phyloP scores from a whole-genome alignment of 2,888 invertebrate species.

The Bhutanitis thaidina region DNA sequence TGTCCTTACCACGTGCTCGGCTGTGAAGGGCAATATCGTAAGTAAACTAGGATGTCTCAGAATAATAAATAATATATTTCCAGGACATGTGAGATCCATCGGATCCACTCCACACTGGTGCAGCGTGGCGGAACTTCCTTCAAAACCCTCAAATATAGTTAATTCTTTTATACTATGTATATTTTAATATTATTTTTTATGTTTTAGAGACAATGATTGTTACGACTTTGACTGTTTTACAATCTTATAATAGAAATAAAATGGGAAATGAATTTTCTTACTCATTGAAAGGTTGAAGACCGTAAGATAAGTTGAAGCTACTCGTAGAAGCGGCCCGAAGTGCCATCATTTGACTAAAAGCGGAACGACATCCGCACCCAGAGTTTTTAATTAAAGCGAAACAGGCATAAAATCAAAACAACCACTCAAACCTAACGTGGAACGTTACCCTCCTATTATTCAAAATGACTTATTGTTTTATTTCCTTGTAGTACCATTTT shows the following conservation, averaged over 20 bases:
- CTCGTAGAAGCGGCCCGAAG: constrained; percentile 14
- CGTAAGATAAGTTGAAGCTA: neutral
- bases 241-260: neutral
- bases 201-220: too few relatives aligned
- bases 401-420: constrained; percentile 47
- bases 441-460: constrained; percentile 25
- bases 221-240: too few relatives aligned
- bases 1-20: too few relatives aligned
- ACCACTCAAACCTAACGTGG: constrained; percentile 34
- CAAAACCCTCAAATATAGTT: too few relatives aligned
- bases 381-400: constrained; percentile 50
- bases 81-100: too few relatives aligned
- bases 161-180: too few relatives aligned
- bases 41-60: too few relatives aligned
- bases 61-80: too few relatives aligned
- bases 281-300: constrained; percentile 6
- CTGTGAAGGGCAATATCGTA: too few relatives aligned
- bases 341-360: constrained; percentile 33
- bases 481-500: constrained; percentile 9
- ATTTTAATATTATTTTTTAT: too few relatives aligned
- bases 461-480: constrained; percentile 9
- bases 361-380: constrained; percentile 27
- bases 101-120: too few relatives aligned
- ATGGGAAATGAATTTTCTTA: neutral
- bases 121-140: too few relatives aligned